Evolutionary conservation across 2,797 vertebrate genomes (phyloP).

Genomic region (Babyrousa celebensis): DNA sequence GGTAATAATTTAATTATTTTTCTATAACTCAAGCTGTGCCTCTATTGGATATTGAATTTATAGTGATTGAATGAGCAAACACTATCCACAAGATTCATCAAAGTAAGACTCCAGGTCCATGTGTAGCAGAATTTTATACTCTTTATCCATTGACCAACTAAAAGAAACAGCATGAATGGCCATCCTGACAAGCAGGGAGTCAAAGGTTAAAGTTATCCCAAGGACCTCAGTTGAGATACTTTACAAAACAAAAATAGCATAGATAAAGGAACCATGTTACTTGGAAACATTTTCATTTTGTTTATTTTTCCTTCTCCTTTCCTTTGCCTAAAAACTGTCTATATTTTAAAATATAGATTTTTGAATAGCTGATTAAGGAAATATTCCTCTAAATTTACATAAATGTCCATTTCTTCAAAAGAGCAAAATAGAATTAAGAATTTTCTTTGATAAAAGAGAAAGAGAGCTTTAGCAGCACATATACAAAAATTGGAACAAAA

Average conservation of each 20-base stretch:
- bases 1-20: constrained; percentile 32
- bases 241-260: constrained; percentile 32
- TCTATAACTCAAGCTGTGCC: background rate
- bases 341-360: constrained; percentile 52
- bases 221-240: background rate
- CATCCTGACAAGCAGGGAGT: background rate
- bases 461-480: too few relatives aligned
- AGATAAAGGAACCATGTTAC: background rate
- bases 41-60: background rate
- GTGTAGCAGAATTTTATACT: background rate
- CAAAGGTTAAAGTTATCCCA: background rate
- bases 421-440: background rate
- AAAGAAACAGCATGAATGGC: background rate
- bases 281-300: background rate
- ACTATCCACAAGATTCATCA: background rate
- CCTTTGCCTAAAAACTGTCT: constrained; percentile 30
- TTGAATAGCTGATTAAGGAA: background rate
- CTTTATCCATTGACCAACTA: background rate
- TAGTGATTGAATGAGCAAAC: background rate
- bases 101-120: background rate
- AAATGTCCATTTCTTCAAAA: constrained; percentile 42
- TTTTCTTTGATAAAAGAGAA: constrained; percentile 14
- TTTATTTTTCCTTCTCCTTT: constrained; percentile 6
- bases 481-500: too few relatives aligned
- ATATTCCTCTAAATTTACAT: constrained; percentile 11